Conservation (phyloP, 2,888 invertebrate species). For the Latheticus oryzae region DNA sequence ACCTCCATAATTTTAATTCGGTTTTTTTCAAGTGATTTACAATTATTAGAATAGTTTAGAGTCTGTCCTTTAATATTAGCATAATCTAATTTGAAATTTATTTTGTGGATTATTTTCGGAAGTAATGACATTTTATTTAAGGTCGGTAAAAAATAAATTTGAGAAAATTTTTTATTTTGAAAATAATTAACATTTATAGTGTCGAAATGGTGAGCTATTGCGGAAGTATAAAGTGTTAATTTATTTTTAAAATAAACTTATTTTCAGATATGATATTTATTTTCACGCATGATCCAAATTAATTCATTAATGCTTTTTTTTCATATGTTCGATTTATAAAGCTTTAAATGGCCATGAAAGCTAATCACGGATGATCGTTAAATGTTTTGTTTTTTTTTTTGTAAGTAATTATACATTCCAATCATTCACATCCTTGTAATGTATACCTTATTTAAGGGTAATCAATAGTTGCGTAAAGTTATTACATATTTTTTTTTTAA, state of each 20-base stretch:
- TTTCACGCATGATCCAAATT: too few relatives aligned
- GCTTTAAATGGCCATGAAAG: conserved; percentile 17
- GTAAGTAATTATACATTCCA: conserved; percentile 31
- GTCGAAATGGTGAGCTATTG: background rate
- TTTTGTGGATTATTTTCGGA: conserved; percentile 5
- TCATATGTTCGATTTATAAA: conserved; percentile 19
- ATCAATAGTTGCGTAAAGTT: conserved; percentile 6
- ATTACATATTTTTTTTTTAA: too few relatives aligned
- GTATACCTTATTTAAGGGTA: conserved; percentile 11
- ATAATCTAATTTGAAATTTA: conserved; percentile 16
- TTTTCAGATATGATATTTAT: too few relatives aligned
- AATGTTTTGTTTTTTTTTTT: conserved; percentile 34
- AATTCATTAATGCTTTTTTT: conserved; percentile 4
- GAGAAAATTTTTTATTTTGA: background rate
- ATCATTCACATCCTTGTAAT: conserved; percentile 27
- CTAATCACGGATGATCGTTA: conserved; percentile 34
- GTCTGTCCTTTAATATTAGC: conserved; percentile 19
- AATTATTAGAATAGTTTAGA: conserved; percentile 1
- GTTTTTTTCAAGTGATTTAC: conserved; percentile 19
- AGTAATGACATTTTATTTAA: too few relatives aligned
- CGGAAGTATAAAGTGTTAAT: conserved; percentile 28
- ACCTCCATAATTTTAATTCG: conserved; percentile 21
- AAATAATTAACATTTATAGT: background rate
- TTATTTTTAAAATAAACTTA: conserved; percentile 16
- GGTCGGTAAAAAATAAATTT: too few relatives aligned